Base-by-base conservation (phyloP, 2,888 invertebrate species). In the Chalcis sispes region DNA sequence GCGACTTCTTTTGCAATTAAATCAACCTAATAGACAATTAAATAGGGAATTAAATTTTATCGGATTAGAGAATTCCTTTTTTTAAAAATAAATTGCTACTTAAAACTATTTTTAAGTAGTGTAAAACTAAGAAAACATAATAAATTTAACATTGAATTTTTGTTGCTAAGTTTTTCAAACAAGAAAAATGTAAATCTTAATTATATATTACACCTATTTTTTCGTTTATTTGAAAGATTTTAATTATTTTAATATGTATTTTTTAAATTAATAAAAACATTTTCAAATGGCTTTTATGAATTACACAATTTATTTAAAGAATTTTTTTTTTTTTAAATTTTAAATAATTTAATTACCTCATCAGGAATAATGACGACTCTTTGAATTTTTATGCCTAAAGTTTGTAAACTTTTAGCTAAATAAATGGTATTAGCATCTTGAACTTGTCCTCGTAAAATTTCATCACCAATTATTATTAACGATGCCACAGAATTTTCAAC, bases 401-500 rank as follows among this genome's bases (percentile, higher is more conserved):
- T 71, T 50, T 77, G 78, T 32, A 87, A 81, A 61, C 29, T 78
- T 75, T 75, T 80, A 25, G 91, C 90, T 76, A 86, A 62, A 69
- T 84, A 84, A 0, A 81, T 79, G n/a, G 93, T 91, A 84, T 93
- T 93, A 18, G 91, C 90, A 82, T 93, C 93, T 20, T 87, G 83
- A 13, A 92, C 90, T 82, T 92, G 91, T 18, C 93, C 93, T 80
- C 93, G 93, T 59, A 93, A 87, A 77, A 93, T 92, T 87, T 94
- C 93, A 88, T 93, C 93, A 25, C 93, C 93, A 79, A 93, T 91
- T 2, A 93, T 90, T 61, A 89, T 84, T 48, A 89, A 82, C 13
- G 87, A 85, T 59, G 86, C 89, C n/a, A n/a, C n/a, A n/a, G n/a
- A n/a, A n/a, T n/a, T n/a, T n/a, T n/a, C n/a, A 18, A 86, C 86